Evolutionary conservation across 1,140 invertebrate genomes (phyloP), one percentile per base, ranked within the genome.

Genomic region (Wasmannia auropunctata): DNA sequence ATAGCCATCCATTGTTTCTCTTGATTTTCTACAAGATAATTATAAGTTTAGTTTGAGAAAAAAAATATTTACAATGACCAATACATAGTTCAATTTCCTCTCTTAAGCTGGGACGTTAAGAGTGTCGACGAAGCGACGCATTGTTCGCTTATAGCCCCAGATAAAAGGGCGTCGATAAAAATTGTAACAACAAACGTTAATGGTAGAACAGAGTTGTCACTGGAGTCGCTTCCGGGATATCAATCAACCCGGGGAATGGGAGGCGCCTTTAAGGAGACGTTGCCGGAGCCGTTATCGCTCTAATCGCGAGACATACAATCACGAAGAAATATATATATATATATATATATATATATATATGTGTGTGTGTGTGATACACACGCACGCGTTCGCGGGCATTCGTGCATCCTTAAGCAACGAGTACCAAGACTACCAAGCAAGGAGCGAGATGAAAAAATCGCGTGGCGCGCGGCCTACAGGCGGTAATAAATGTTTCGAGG

Each of bases 401-500:
- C 89, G 87, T 90, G 87, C 91, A 91, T 91, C 79, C 89, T 94
- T 93, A 92, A 91, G 86, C 86, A 77, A 81, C 67, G 46, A 58
- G 79, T 84, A 91, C 90, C 88, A 90, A 86, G 80, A 69, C 75
- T 84, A 91, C 90, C 88, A 90, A 86, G 80, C 69, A 37, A 87
- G 86, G 65, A 75, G 90, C 87, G 88, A 87, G 91, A 92, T 91
- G 93, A 89, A 90, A 90, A 94, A 92, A 91, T 77, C 70, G 75
- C 72, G 76, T 89, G 84, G 88, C 90, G n/a, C n/a, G n/a, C n/a
- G 85, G 87, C 49, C 65, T 88, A 87, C 77, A 90, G 92, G 91
- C 87, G 90, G 93, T 92, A 94, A 95, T 95, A 95, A 95, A 94
- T 95, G 93, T 94, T 94, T 94, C 92, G 94, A 93, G 91, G 93